phyloP scores from a whole-genome alignment of 2,797 vertebrate species.

The Pteropus rufus region DNA sequence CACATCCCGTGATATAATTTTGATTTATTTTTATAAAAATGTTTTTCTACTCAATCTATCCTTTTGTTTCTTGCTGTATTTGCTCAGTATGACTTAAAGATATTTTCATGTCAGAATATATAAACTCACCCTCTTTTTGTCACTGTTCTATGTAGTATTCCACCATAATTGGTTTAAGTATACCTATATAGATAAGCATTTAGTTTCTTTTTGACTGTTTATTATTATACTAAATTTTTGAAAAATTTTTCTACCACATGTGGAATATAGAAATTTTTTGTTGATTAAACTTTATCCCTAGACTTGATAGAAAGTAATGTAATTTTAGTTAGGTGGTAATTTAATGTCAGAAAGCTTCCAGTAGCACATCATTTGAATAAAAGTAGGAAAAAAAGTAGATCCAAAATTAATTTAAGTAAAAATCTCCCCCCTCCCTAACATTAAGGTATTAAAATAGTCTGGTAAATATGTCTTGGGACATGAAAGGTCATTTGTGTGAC shows the following conservation, averaged over 20 bases:
- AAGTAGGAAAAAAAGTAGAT: conserved; percentile 6
- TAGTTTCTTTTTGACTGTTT: not conserved
- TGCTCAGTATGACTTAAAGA: not conserved
- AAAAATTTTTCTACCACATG: not conserved
- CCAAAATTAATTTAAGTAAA: not conserved
- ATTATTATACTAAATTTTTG: not conserved
- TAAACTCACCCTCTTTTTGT: not conserved
- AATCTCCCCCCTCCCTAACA: not conserved
- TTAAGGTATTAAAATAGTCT: not conserved
- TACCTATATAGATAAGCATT: not conserved
- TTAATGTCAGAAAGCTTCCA: not conserved
- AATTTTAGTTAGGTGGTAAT: not conserved
- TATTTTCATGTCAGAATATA: not conserved
- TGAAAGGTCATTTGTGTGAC: not conserved
- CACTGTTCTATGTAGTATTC: not conserved
- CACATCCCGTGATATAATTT: not conserved
- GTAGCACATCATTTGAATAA: not conserved
- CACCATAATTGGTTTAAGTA: not conserved
- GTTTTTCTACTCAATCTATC: not conserved
- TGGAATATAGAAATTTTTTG: not conserved
- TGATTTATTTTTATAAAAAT: not conserved
- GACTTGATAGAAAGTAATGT: not conserved
- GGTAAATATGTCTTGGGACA: not conserved
- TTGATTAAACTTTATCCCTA: not conserved
- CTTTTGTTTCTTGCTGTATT: not conserved